Percentiles rank a stretch among this genome's conserved stretches.
Evolutionary conservation across 2,888 invertebrate species (phyloP).

Genomic region (Helicoverpa assulta): DNA sequence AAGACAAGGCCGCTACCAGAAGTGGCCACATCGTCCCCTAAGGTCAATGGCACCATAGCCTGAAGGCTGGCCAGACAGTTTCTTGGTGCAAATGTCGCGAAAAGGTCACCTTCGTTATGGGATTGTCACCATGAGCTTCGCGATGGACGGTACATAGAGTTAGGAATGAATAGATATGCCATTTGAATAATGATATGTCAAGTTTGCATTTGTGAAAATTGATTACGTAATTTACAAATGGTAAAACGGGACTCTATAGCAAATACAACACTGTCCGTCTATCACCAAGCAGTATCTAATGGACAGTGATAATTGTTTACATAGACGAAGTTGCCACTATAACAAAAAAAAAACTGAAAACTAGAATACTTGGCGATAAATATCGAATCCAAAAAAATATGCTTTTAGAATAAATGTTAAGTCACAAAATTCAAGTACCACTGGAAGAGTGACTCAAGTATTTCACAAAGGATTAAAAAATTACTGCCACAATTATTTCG

Average conservation of each 20-base stretch:
- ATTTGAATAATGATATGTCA: background rate
- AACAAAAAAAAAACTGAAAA: no score
- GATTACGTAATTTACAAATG: no score
- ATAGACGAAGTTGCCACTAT: no score
- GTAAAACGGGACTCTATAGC: no score
- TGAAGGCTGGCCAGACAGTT: slow-evolving; percentile 35
- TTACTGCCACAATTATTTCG: slow-evolving; percentile 7
- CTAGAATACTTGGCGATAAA: no score
- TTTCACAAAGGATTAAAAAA: background rate
- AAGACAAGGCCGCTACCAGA: background rate
- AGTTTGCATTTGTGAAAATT: no score
- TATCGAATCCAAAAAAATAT: no score
- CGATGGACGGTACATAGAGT: slow-evolving; percentile 9
- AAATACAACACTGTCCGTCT: no score
- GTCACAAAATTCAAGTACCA: no score
- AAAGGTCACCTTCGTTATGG: slow-evolving; percentile 56
- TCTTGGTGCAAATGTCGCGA: slow-evolving; percentile 53
- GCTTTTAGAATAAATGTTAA: no score
- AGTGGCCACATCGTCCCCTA: slow-evolving; percentile 8
- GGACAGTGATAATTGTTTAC: no score
- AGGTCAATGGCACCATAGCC: slow-evolving; percentile 37
- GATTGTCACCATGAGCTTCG: slow-evolving; percentile 23
- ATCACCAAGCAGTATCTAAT: no score
- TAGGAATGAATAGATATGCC: background rate
- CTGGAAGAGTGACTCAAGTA: background rate